Conservation (phyloP, 2,888 invertebrate genomes). For the Pollenia amentaria region DNA sequence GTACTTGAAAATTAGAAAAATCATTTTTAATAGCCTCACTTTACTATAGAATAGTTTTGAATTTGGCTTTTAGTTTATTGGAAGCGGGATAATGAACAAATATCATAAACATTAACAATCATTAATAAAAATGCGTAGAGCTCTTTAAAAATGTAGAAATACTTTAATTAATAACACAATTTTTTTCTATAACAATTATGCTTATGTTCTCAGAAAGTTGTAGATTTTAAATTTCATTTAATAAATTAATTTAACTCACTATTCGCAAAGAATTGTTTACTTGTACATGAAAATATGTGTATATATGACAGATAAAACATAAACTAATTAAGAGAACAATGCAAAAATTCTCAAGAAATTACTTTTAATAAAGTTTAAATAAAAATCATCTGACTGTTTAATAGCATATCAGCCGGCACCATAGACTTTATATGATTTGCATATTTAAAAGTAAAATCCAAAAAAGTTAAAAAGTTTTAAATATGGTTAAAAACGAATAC, state of each 20-base stretch:
- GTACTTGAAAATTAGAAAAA: too few species aligned
- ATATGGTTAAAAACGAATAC: neutral
- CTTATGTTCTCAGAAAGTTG: neutral
- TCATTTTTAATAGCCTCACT: too few species aligned
- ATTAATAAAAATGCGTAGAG: too few species aligned
- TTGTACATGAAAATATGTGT: neutral
- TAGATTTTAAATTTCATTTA: neutral
- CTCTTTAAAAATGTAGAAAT: too few species aligned
- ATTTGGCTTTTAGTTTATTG: too few species aligned
- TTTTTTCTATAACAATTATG: too few species aligned
- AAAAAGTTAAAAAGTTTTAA: slow-evolving; percentile 23
- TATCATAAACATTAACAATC: too few species aligned
- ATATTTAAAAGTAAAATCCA: slow-evolving; percentile 53
- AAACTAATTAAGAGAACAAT: slow-evolving; percentile 46
- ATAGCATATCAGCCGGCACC: slow-evolving; percentile 19
- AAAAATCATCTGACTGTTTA: slow-evolving; percentile 43
- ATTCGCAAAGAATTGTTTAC: slow-evolving; percentile 5
- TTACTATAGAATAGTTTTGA: too few species aligned
- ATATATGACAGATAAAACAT: slow-evolving; percentile 30
- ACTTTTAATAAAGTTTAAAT: slow-evolving; percentile 11
- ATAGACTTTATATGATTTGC: slow-evolving; percentile 58
- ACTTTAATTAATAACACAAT: too few species aligned
- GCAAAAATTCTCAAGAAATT: slow-evolving; percentile 32
- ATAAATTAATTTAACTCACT: slow-evolving; percentile 14
- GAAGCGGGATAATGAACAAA: too few species aligned